Evolutionary conservation across 2,113 vertebrate genomes (phyloP), one percentile per base, ranked within the genome.

Genomic region (Melanotaenia duboulayi): DNA sequence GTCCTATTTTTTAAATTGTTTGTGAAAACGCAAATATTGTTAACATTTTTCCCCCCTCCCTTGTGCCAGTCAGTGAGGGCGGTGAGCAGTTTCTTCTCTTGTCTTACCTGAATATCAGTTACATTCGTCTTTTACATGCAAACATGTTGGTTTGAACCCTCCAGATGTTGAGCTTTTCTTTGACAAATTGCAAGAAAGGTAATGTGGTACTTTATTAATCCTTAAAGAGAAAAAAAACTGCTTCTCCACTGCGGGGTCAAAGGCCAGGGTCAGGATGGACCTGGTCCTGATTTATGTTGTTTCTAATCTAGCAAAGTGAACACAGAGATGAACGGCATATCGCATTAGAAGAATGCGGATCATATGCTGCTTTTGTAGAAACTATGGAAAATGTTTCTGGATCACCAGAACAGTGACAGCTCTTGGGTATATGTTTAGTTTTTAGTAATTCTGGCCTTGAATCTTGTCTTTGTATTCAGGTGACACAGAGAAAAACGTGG

Each of bases 11-110:
- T 28, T n/a, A n/a, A n/a, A n/a, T n/a, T n/a, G n/a, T 28, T 28
- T 28, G 3, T 28, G 28, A 28, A 28, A 28, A 28, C 28, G 6
- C 28, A 28, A 28, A 28, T 28, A 4, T 28, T 28, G n/a, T n/a
- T n/a, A n/a, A n/a, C n/a, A n/a, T n/a, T n/a, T n/a, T n/a, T n/a
- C n/a, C n/a, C n/a, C n/a, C n/a, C n/a, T n/a, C n/a, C n/a, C n/a
- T n/a, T 57, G 90, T 99, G 70, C 87, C 97, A 19, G 96, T 99
- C 39, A 95, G 93, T 86, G 67, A 40, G 64, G 92, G 94, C 83
- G 96, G 98, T 98, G 87, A 82, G 84, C 54, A n/a, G 62, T 32
- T 54, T 37, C 46, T 48, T 52, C 4, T 32, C 16, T 10, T 32
- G 11, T 14, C 1, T 11, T 24, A 28, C 5, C 40, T 42, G 10